These are phyloP conservation scores for Cryptotermes secundus DNA, from an alignment of 1,140 invertebrate species.

Conservation along the genomic window DNA sequence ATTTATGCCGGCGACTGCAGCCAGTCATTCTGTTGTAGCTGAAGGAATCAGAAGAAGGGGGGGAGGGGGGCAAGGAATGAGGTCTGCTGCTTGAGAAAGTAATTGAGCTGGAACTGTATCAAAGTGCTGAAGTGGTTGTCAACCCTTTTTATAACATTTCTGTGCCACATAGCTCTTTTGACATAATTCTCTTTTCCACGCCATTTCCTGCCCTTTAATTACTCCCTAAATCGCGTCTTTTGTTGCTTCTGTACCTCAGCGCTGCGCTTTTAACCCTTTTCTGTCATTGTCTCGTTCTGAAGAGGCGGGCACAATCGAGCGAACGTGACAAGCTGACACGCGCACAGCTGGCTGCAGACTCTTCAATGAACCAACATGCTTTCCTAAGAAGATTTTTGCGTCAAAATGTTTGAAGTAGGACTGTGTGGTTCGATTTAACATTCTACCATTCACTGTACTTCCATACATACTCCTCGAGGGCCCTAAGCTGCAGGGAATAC, in stretches of 20 bases:
- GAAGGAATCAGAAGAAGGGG: background rate
- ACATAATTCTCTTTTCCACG: background rate
- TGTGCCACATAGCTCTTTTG: background rate
- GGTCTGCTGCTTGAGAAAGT: background rate
- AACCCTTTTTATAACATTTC: background rate
- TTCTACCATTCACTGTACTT: too few relatives aligned
- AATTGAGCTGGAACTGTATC: background rate
- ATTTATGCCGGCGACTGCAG: too few relatives aligned
- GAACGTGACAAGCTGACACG: background rate
- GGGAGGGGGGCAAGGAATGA: background rate
- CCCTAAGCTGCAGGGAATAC: too few relatives aligned
- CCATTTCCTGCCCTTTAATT: constrained; percentile 11
- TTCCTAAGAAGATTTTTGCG: background rate
- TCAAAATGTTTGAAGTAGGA: background rate
- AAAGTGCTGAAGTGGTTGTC: background rate
- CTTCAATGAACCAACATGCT: background rate
- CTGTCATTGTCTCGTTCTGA: background rate
- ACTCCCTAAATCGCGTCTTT: background rate
- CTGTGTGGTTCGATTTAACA: too few relatives aligned
- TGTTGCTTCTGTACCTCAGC: background rate
- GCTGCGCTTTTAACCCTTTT: background rate
- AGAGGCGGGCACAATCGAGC: background rate
- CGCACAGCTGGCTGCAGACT: background rate
- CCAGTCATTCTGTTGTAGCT: too few relatives aligned
- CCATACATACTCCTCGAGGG: too few relatives aligned